Conservation (phyloP, 1,140 invertebrate species). For the Ceratoteleas bidentatus region DNA sequence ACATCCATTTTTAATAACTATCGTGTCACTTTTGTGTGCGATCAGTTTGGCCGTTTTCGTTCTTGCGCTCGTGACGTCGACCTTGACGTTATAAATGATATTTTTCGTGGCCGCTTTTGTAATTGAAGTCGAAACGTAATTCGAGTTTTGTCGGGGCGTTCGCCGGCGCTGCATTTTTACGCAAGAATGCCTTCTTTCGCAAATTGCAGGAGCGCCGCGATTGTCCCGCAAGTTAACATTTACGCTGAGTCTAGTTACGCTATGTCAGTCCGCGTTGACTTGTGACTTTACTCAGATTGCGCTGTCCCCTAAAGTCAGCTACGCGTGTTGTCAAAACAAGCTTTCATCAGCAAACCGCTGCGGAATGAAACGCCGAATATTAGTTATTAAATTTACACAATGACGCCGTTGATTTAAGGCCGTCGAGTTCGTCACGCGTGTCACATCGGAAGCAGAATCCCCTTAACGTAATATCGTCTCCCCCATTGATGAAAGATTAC, state of each 20-base stretch:
- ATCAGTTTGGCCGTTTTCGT: conserved; percentile 33
- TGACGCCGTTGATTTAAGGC: conserved; percentile 13
- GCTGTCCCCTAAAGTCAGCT: conserved; percentile 48
- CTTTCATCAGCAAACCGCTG: conserved; percentile 43
- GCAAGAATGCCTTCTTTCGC: no score
- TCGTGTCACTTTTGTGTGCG: conserved; percentile 40
- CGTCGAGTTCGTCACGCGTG: conserved; percentile 12
- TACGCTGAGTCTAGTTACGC: conserved; percentile 28
- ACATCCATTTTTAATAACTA: conserved; percentile 61
- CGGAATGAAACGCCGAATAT: conserved; percentile 35
- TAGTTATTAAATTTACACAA: conserved; percentile 45
- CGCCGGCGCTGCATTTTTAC: no score
- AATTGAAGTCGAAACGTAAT: not conserved
- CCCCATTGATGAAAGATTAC: not conserved
- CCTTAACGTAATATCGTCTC: not conserved
- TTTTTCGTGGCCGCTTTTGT: no score
- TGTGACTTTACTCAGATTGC: conserved; percentile 42
- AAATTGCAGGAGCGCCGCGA: not conserved
- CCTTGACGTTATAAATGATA: conserved; percentile 37
- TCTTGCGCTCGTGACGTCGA: conserved; percentile 1
- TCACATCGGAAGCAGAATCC: conserved; percentile 6
- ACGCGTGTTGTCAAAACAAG: conserved; percentile 46
- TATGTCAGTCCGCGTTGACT: conserved; percentile 49
- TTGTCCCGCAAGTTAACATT: conserved; percentile 34
- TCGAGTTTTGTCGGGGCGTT: not conserved